Evolutionary conservation across 1,140 invertebrate genomes (phyloP).

Genomic region (Achroia grisella): DNA sequence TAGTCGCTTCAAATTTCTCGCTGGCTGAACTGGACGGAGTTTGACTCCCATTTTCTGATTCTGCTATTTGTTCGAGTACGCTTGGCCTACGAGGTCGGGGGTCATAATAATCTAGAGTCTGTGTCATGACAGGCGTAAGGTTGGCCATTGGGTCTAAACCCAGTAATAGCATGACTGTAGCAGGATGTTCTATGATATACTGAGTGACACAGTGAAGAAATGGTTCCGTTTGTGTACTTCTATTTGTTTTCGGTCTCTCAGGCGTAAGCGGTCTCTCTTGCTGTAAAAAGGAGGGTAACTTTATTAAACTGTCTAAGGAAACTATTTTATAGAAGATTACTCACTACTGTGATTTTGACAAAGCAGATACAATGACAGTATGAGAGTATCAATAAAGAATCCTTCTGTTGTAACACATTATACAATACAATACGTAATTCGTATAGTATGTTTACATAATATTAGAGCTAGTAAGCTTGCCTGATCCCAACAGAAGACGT

Average conservation of each 20-base stretch:
- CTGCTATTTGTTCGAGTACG: slow-evolving; percentile 57
- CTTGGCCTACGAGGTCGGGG: slow-evolving; percentile 41
- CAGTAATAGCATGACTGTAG: slow-evolving; percentile 66
- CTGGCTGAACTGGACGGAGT: slow-evolving; percentile 53
- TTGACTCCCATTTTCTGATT: slow-evolving; percentile 59
- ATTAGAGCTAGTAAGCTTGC: slow-evolving; percentile 21
- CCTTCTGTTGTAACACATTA: too few relatives aligned
- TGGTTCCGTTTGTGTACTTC: slow-evolving; percentile 67
- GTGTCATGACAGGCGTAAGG: slow-evolving; percentile 40
- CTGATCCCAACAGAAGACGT: slow-evolving; percentile 83
- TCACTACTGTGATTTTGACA: too few relatives aligned
- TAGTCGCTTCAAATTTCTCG: slow-evolving; percentile 35
- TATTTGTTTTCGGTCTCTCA: slow-evolving; percentile 48
- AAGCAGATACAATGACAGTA: too few relatives aligned
- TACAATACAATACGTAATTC: too few relatives aligned
- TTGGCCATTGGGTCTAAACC: slow-evolving; percentile 63
- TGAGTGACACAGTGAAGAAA: slow-evolving; percentile 67
- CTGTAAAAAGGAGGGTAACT: slow-evolving; percentile 18
- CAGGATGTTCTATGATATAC: slow-evolving; percentile 71
- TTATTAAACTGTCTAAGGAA: too few relatives aligned
- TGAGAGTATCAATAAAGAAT: too few relatives aligned
- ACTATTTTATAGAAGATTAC: too few relatives aligned
- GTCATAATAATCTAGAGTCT: slow-evolving; percentile 54
- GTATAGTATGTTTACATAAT: too few relatives aligned
- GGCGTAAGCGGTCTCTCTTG: slow-evolving; percentile 57